phyloP scores from a whole-genome alignment of 2,797 vertebrate genomes.

The Sebastes minor region DNA sequence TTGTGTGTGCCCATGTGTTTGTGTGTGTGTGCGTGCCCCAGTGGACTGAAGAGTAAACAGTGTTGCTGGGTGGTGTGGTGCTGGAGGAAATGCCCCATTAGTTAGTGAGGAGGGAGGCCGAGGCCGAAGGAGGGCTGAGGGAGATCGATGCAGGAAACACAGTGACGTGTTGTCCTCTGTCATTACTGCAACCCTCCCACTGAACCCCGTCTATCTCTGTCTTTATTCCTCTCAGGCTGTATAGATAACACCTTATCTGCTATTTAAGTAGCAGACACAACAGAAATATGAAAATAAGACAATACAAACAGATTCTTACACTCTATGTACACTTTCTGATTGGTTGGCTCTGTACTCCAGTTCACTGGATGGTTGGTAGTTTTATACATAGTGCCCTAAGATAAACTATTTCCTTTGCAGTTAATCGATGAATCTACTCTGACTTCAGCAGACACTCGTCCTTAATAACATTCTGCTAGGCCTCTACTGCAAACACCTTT shows the following conservation, averaged over 20 bases:
- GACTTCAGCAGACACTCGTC: neutral
- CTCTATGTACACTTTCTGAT: neutral
- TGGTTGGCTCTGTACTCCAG: neutral
- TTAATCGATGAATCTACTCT: neutral
- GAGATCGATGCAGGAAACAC: constrained; percentile 64
- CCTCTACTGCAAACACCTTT: neutral
- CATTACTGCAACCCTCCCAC: constrained; percentile 10
- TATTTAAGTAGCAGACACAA: neutral
- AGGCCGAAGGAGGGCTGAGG: constrained; percentile 17
- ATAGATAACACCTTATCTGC: neutral
- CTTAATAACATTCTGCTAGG: neutral
- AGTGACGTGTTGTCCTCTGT: constrained; percentile 52
- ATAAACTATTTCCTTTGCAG: neutral
- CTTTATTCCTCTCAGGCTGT: neutral
- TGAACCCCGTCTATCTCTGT: neutral
- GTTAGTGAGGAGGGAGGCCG: constrained; percentile 43
- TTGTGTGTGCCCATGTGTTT: constrained; percentile 65
- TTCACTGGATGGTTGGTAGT: neutral
- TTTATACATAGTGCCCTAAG: neutral
- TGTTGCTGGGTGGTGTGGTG: constrained; percentile 82
- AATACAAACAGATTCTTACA: neutral
- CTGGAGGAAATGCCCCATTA: constrained; percentile 87
- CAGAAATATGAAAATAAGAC: neutral
- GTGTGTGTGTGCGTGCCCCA: constrained; percentile 63
- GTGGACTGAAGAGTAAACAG: constrained; percentile 68